Percentiles rank a stretch among this genome's conserved stretches.
These are phyloP conservation scores for Acestrorhynchus altus DNA, from an alignment of 2,797 vertebrate genomes.

Conservation along the genomic window DNA sequence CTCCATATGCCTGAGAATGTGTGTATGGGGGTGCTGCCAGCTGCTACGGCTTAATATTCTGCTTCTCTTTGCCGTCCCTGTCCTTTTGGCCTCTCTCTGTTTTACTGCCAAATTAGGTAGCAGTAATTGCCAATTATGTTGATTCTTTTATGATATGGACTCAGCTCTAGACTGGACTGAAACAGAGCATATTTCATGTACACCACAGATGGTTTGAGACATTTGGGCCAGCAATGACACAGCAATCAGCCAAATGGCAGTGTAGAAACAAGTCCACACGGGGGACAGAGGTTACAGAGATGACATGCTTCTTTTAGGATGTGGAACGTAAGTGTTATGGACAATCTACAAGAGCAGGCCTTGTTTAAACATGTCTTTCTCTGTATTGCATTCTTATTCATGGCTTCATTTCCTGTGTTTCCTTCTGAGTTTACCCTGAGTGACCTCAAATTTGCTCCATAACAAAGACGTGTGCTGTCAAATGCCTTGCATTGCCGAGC, in stretches of 20 bases:
- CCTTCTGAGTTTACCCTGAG: constrained; percentile 36
- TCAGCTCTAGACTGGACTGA: constrained; percentile 61
- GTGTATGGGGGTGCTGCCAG: constrained; percentile 60
- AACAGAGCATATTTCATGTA: constrained; percentile 65
- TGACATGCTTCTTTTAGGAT: constrained; percentile 51
- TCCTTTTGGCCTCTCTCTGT: constrained; percentile 68
- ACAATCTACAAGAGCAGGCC: constrained; percentile 36
- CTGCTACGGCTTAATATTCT: constrained; percentile 64
- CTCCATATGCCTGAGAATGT: constrained; percentile 60
- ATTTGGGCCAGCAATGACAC: constrained; percentile 60
- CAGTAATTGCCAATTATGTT: constrained; percentile 68
- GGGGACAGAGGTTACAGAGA: constrained; percentile 54
- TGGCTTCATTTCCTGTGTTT: constrained; percentile 28
- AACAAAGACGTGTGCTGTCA: constrained; percentile 48
- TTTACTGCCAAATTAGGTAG: constrained; percentile 68
- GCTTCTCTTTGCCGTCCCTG: constrained; percentile 61
- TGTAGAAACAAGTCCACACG: constrained; percentile 49
- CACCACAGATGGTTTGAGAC: constrained; percentile 63
- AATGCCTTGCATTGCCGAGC: constrained; percentile 25
- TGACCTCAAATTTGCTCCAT: constrained; percentile 45
- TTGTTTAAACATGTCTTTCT: constrained; percentile 34
- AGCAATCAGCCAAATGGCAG: constrained; percentile 55
- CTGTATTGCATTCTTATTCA: constrained; percentile 23
- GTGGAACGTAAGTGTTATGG: constrained; percentile 12
- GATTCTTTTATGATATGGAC: constrained; percentile 66